phyloP scores from a whole-genome alignment of 2,113 vertebrate genomes.

The Sylvia atricapilla region DNA sequence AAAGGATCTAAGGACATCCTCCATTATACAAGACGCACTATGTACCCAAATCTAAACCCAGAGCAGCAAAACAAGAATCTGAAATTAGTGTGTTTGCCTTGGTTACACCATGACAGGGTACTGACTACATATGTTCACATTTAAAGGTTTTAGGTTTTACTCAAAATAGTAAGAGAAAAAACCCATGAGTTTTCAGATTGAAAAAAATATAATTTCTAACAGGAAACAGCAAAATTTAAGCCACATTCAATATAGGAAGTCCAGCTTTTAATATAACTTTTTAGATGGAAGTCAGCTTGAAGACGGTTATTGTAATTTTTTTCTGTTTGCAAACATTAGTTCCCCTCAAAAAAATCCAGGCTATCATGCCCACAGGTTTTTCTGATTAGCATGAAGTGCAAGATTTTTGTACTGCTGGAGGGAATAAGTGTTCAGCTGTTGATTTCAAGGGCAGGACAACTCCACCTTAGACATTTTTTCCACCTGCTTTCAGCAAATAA shows the following conservation, averaged over 20 bases:
- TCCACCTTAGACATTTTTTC: not conserved
- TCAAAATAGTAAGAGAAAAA: not conserved
- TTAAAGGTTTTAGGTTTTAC: not conserved
- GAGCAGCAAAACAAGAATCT: not conserved
- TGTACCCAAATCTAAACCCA: not conserved
- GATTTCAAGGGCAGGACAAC: not conserved
- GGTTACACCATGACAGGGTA: not conserved
- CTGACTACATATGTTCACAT: not conserved
- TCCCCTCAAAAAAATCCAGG: not conserved
- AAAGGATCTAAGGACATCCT: not conserved
- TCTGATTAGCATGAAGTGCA: not conserved
- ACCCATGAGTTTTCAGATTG: rapidly evolving
- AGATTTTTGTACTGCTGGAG: not conserved
- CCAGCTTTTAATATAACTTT: not conserved
- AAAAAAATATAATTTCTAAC: not conserved
- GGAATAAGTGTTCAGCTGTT: not conserved
- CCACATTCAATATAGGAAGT: not conserved
- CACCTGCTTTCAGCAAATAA: not conserved
- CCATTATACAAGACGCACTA: not conserved
- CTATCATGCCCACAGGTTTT: not conserved
- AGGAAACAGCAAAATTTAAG: not conserved
- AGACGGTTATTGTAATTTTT: not conserved
- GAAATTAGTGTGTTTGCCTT: not conserved
- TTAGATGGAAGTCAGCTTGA: not conserved
- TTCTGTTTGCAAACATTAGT: not conserved